Conservation (phyloP, 2,113 vertebrate species). For the Pelecanoides urinatrix region DNA sequence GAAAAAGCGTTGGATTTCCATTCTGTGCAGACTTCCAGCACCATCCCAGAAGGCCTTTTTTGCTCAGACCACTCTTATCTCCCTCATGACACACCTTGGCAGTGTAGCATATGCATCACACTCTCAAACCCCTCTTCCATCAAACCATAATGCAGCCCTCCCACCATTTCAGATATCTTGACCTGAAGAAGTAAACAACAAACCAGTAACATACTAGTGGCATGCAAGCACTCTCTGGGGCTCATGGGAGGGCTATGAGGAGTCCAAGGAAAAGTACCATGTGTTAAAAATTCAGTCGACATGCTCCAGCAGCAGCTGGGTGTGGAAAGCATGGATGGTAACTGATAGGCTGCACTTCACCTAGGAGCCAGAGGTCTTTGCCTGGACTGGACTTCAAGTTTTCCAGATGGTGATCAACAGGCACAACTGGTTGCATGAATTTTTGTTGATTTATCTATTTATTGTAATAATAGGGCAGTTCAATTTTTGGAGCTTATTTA, state of each 20-base stretch:
- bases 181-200: neutral
- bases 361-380: neutral
- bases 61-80: neutral
- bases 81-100: neutral
- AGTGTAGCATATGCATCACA: fast-evolving
- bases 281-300: neutral
- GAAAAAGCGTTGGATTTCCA: neutral
- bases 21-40: neutral
- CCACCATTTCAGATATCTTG: neutral
- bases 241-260: neutral
- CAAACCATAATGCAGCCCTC: neutral
- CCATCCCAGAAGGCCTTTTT: neutral
- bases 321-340: neutral
- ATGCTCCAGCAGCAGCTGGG: neutral
- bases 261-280: neutral
- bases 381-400: neutral
- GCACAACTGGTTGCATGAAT: neutral
- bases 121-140: neutral
- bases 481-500: neutral
- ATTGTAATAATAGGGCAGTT: neutral
- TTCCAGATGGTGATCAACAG: neutral
- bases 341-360: neutral
- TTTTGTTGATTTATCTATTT: neutral
- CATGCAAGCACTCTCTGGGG: no score
- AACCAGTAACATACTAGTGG: neutral